phyloP scores from a whole-genome alignment of 2,888 invertebrate genomes.

The Tryphoninae sp. region DNA sequence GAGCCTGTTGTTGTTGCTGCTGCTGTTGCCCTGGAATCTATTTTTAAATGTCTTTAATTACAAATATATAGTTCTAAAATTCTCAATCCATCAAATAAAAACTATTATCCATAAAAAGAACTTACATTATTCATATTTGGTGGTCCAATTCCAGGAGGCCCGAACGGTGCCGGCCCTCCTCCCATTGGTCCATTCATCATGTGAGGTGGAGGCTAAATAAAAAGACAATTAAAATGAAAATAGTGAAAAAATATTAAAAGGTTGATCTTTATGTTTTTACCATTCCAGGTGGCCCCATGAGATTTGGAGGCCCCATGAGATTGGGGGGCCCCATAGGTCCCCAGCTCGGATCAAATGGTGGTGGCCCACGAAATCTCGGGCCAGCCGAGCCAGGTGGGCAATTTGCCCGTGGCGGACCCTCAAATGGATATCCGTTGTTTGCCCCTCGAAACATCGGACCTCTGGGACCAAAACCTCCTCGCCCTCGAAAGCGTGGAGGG shows the following conservation, averaged over 20 bases:
- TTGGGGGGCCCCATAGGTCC: slow-evolving; percentile 84
- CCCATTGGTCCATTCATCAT: slow-evolving; percentile 81
- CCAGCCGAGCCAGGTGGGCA: slow-evolving; percentile 80
- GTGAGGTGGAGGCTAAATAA: slow-evolving; percentile 78
- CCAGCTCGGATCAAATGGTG: slow-evolving; percentile 88
- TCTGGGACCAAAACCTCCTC: slow-evolving; percentile 84
- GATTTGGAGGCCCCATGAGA: slow-evolving; percentile 82
- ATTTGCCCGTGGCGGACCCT: slow-evolving; percentile 82
- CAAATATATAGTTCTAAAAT: background rate
- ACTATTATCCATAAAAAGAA: background rate
- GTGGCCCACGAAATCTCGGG: slow-evolving; percentile 83
- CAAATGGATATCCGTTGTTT: slow-evolving; percentile 81
- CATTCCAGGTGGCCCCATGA: slow-evolving; percentile 82
- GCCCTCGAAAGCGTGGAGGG: slow-evolving; percentile 86
- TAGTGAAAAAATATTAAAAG: background rate
- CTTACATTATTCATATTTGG: slow-evolving; percentile 78
- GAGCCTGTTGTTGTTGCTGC: slow-evolving; percentile 74
- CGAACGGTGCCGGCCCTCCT: slow-evolving; percentile 79
- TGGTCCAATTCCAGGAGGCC: slow-evolving; percentile 84
- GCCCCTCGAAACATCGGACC: slow-evolving; percentile 82
- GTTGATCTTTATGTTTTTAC: slow-evolving; percentile 68
- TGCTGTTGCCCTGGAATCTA: slow-evolving; percentile 77
- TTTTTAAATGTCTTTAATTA: slow-evolving; percentile 2
- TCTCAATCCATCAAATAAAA: background rate
- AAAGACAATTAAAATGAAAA: background rate